Evolutionary conservation across 2,113 vertebrate species (phyloP), one percentile per base, ranked within the genome.

Genomic region (Pluvialis apricaria): DNA sequence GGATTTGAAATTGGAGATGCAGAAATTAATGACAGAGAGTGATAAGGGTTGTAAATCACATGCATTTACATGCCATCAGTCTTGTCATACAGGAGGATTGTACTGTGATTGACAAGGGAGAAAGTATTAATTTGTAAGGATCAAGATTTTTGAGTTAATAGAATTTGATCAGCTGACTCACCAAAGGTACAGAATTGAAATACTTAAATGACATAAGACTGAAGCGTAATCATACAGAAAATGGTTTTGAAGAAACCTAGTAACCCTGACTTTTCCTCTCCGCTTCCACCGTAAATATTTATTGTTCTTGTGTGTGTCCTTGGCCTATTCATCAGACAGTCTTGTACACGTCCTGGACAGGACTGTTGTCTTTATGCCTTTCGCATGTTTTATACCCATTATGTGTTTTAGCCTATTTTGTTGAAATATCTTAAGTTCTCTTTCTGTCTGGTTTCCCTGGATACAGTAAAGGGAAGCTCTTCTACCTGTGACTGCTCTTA

Each of bases 21-120:
- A 96, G 78, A 97, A 98, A 96, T 97, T 96, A 98, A 97, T 97
- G 73, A 65, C 61, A 83, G 61, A 91, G 82, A 95, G 65, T 75
- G 85, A 94, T 95, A 96, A 79, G 19, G 25, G 22, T 28, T 96
- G 88, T 94, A 96, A 97, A 96, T 98, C 93, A 95, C 73, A 84
- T 60, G 68, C 84, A 86, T 95, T 95, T 93, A 71, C 64, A 80
- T 97, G 81, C 15, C 38, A 94, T 82, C 72, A 40, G 31, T 80
- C 82, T 97, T 96, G 69, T 51, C 49, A 52, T 77, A 40, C 26
- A 60, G 62, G 31, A 95, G 40, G 73, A 81, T 68, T 95, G 60
- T 95, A 94, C 8, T 20, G 14, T 92, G 91, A 96, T 57, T 97
- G 95, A 96, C 93, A 97, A 79, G 44, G 55, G n/a, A 61, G 24